Conservation (phyloP, 2,113 vertebrate genomes). For the Psammodynastes pulverulentus region DNA sequence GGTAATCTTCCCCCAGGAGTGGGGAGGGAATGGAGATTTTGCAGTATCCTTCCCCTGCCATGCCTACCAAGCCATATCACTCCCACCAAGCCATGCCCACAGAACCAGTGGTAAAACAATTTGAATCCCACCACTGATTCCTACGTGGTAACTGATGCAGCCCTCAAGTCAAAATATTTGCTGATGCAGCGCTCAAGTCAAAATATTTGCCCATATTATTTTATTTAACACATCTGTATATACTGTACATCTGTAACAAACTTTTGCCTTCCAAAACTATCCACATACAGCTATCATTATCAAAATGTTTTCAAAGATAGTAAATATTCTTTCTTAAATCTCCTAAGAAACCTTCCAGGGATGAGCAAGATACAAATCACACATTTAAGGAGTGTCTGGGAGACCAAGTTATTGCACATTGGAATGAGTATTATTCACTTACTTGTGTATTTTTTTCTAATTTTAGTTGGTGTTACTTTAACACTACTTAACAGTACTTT, state of each 20-base stretch:
- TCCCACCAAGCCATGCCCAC: too few species aligned
- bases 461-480: slow-evolving; percentile 39
- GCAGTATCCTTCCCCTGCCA: too few species aligned
- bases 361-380: slow-evolving; percentile 7
- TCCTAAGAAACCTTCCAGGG: background rate
- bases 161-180: too few species aligned
- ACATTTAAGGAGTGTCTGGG: slow-evolving; percentile 24
- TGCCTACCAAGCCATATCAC: too few species aligned
- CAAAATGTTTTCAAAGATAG: slow-evolving; percentile 29
- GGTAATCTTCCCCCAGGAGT: too few species aligned
- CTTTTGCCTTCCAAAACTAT: slow-evolving; percentile 31
- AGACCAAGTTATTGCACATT: background rate
- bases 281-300: background rate
- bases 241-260: background rate
- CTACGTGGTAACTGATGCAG: too few species aligned
- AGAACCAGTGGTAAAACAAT: too few species aligned
- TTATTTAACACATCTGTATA: background rate
- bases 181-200: background rate
- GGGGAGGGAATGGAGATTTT: too few species aligned
- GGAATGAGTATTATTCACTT: slow-evolving; percentile 42
- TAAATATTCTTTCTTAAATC: slow-evolving; percentile 31
- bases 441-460: slow-evolving; percentile 46
- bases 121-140: too few species aligned
- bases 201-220: background rate
- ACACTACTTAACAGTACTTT: slow-evolving; percentile 9